These are phyloP conservation scores for Drosophila seguyi DNA, from an alignment of 1,140 invertebrate genomes.

Conservation along the genomic window DNA sequence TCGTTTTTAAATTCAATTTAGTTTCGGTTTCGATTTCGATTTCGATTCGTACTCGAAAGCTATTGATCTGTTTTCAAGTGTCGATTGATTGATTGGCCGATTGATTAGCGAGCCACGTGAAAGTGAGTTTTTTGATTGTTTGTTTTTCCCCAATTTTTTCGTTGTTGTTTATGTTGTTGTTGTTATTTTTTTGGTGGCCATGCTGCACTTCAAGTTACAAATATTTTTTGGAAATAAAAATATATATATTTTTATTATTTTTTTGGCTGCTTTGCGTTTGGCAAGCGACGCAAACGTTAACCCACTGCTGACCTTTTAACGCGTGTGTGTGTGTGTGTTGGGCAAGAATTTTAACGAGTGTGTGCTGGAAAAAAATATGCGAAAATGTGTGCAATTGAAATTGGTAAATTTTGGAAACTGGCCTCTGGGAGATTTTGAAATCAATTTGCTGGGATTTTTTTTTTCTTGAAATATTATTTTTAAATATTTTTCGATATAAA, in stretches of 20 bases:
- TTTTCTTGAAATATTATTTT: neutral
- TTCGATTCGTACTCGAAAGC: constrained; percentile 18
- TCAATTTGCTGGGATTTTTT: no score
- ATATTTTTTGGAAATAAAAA: constrained; percentile 35
- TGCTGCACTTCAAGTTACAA: constrained; percentile 37
- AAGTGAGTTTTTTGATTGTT: constrained; percentile 50
- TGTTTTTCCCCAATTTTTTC: constrained; percentile 12
- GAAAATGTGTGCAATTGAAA: constrained; percentile 30
- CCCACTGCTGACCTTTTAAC: constrained; percentile 38
- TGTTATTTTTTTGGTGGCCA: neutral
- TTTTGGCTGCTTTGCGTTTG: constrained; percentile 35
- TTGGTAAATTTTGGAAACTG: constrained; percentile 18
- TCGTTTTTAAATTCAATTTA: constrained; percentile 18
- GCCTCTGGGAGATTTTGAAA: neutral
- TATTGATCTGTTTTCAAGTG: constrained; percentile 32
- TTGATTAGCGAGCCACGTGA: constrained; percentile 49
- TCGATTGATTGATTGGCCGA: constrained; percentile 53
- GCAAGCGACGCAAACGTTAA: constrained; percentile 30
- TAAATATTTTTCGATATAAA: neutral
- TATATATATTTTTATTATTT: constrained; percentile 22
- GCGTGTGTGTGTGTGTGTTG: constrained; percentile 14
- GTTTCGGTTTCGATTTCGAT: constrained; percentile 22
- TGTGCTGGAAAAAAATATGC: constrained; percentile 30
- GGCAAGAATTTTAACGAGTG: constrained; percentile 48
- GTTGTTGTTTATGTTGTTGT: neutral